These are phyloP conservation scores for Ptychadena robeensis DNA, from an alignment of 2,797 vertebrate species.

Conservation along the genomic window DNA sequence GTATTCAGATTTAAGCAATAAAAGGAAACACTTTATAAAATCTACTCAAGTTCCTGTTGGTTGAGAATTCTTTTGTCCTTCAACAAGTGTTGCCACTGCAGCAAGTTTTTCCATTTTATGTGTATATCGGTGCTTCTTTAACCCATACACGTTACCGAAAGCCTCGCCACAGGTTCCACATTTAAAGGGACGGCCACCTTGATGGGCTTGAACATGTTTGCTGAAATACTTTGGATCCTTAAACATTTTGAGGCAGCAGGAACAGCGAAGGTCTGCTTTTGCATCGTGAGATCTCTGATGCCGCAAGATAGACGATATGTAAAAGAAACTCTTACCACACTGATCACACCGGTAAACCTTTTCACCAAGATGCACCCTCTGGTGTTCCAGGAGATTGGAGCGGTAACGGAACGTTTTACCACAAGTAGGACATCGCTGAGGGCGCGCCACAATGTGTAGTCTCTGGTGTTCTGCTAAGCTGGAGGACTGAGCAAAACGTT, in stretches of 20 bases:
- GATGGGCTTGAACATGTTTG: conserved; percentile 73
- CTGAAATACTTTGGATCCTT: conserved; percentile 75
- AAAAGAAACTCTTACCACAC: conserved; percentile 76
- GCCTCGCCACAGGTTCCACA: conserved; percentile 84
- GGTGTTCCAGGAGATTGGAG: conserved; percentile 74
- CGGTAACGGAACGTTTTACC: conserved; percentile 76
- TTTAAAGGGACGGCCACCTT: conserved; percentile 73
- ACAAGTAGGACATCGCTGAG: conserved; percentile 72
- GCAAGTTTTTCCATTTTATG: conserved; percentile 75
- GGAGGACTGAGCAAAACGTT: conserved; percentile 78
- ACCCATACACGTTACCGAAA: conserved; percentile 89
- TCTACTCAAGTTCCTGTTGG: neutral
- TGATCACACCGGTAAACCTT: conserved; percentile 75
- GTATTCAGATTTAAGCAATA: neutral
- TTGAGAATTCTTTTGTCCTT: conserved; percentile 31
- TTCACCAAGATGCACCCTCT: conserved; percentile 73
- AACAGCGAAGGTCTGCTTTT: conserved; percentile 69
- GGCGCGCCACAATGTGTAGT: conserved; percentile 68
- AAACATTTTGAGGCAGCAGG: conserved; percentile 74
- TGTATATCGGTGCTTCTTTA: conserved; percentile 88
- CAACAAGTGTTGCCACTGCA: conserved; percentile 43
- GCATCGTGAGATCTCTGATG: conserved; percentile 73
- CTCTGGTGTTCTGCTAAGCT: conserved; percentile 74
- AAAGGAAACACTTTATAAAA: neutral
- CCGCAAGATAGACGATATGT: conserved; percentile 73